Percentiles rank a stretch among this genome's conserved stretches.
phyloP scores from a whole-genome alignment of 2,888 invertebrate genomes.

The Xanthorhoe designata region DNA sequence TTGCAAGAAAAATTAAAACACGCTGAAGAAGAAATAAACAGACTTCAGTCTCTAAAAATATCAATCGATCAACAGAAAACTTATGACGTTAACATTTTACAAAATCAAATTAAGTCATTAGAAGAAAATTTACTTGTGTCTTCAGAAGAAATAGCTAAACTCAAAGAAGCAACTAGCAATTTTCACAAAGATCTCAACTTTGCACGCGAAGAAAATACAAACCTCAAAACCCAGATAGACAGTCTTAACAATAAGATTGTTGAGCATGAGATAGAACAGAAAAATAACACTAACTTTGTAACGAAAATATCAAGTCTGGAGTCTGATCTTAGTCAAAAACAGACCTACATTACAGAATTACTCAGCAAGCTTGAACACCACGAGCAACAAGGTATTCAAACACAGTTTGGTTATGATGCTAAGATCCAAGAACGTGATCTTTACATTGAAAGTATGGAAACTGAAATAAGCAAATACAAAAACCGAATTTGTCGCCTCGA shows the following conservation, averaged over 20 bases:
- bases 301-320: conserved; percentile 74
- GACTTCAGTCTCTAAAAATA: conserved; percentile 62
- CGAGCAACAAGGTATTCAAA: conserved; percentile 69
- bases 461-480: conserved; percentile 87
- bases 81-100: conserved; percentile 56
- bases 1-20: conserved; percentile 72
- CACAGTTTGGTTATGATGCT: conserved; percentile 84
- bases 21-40: conserved; percentile 72
- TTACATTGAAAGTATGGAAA: conserved; percentile 90
- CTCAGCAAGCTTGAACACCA: conserved; percentile 64
- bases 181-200: conserved; percentile 61
- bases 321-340: conserved; percentile 69
- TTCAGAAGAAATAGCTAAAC: conserved; percentile 57
- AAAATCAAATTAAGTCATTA: conserved; percentile 57
- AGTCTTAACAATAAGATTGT: conserved; percentile 72
- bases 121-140: conserved; percentile 55
- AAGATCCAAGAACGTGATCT: conserved; percentile 91
- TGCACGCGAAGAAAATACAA: conserved; percentile 60
- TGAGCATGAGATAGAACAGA: conserved; percentile 74
- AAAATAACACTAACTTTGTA: conserved; percentile 69
- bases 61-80: conserved; percentile 63
- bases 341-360: conserved; percentile 67
- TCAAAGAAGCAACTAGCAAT: conserved; percentile 57
- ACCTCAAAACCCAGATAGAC: conserved; percentile 63
- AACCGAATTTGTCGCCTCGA: conserved; percentile 88